phyloP scores from a whole-genome alignment of 1,140 invertebrate species.

The Chionoecetes opilio region DNA sequence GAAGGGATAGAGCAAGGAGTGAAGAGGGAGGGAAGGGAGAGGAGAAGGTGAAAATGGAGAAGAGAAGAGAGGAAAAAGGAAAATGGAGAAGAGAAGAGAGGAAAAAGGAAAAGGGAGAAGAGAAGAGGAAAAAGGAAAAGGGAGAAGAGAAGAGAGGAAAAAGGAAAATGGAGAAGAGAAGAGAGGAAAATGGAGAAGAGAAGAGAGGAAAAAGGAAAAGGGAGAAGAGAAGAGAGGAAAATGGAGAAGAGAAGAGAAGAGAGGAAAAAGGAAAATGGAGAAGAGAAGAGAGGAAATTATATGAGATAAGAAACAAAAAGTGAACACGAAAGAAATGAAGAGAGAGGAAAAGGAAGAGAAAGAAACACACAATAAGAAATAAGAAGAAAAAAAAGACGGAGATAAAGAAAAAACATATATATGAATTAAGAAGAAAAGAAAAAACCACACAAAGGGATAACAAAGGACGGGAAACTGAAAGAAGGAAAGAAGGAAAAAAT shows the following conservation, averaged over 20 bases:
- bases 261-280: not conserved
- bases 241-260: not conserved
- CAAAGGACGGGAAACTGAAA: not conserved
- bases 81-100: not conserved
- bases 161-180: not conserved
- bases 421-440: not conserved
- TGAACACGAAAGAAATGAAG: not conserved
- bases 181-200: too few relatives aligned
- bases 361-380: not conserved
- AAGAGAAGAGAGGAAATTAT: too few relatives aligned
- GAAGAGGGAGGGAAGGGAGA: not conserved
- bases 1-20: not conserved
- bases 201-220: too few relatives aligned
- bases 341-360: too few relatives aligned
- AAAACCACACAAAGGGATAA: not conserved
- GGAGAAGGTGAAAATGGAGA: not conserved
- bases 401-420: not conserved
- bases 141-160: not conserved
- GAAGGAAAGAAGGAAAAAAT: not conserved
- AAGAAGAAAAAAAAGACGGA: not conserved
- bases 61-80: not conserved
- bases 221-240: too few relatives aligned
- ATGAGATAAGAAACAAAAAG: not conserved
- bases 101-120: not conserved
- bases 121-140: not conserved